These are phyloP conservation scores for Diarsia rubi DNA, from an alignment of 2,888 invertebrate species.

Conservation along the genomic window DNA sequence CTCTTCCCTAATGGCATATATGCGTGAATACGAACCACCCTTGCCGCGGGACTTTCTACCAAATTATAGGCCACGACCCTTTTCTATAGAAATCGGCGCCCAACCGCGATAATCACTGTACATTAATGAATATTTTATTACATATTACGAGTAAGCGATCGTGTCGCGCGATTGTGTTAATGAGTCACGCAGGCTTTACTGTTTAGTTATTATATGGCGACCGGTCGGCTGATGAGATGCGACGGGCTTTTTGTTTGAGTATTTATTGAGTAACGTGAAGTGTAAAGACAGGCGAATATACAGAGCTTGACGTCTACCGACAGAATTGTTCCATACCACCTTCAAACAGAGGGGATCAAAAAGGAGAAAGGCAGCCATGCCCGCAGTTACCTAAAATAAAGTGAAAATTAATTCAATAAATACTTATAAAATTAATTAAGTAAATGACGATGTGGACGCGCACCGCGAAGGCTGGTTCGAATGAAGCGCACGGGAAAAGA, in stretches of 20 bases:
- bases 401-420: not conserved
- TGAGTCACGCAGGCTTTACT: slow-evolving; percentile 52
- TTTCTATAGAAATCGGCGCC: slow-evolving; percentile 37
- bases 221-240: slow-evolving; percentile 21
- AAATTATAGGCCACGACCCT: slow-evolving; percentile 55
- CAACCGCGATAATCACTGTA: slow-evolving; percentile 53
- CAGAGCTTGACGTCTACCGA: not conserved
- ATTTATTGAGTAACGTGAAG: not conserved
- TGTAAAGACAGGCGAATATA: too few species aligned
- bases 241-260: slow-evolving; percentile 6
- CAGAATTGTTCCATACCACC: not conserved
- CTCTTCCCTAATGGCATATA: slow-evolving; percentile 48
- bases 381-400: not conserved
- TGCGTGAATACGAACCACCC: slow-evolving; percentile 52
- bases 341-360: not conserved
- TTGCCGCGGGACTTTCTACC: slow-evolving; percentile 42
- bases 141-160: slow-evolving; percentile 57
- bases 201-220: slow-evolving; percentile 40
- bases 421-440: not conserved
- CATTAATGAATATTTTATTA: slow-evolving; percentile 68
- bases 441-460: too few species aligned
- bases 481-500: too few species aligned
- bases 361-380: not conserved
- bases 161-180: slow-evolving; percentile 64
- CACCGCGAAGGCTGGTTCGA: too few species aligned